A percentile compares a stretch with the other conserved stretches of the same genome.
phyloP scores from a whole-genome alignment of 2,797 vertebrate genomes.

The Neosilurus mollespiculum region DNA sequence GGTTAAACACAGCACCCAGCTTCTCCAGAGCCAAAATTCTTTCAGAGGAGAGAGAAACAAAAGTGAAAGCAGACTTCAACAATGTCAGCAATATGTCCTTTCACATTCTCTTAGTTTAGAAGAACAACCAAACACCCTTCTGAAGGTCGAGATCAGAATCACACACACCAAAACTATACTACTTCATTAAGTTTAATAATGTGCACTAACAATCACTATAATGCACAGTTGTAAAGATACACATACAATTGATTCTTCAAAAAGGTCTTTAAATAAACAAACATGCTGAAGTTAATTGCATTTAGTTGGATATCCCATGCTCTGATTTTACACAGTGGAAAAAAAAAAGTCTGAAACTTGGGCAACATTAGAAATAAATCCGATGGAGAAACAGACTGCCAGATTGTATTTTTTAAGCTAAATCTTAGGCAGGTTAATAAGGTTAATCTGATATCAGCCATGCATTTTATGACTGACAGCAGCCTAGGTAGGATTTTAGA shows the following conservation, averaged over 20 bases:
- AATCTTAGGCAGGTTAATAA: neutral
- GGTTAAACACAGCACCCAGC: slow-evolving; percentile 96
- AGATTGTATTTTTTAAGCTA: neutral
- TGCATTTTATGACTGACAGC: neutral
- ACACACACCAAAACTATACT: neutral
- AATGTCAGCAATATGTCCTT: neutral
- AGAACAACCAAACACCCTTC: neutral
- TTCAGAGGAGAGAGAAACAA: neutral
- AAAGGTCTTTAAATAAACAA: neutral
- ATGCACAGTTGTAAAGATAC: neutral
- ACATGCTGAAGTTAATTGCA: neutral
- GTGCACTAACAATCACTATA: neutral
- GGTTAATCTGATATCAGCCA: neutral
- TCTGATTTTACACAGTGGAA: neutral
- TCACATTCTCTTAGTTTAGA: neutral
- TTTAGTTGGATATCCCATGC: neutral
- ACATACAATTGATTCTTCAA: neutral
- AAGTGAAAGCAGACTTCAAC: slow-evolving; percentile 6
- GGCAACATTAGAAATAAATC: neutral
- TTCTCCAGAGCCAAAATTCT: slow-evolving; percentile 98
- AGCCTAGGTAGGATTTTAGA: neutral
- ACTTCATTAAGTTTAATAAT: neutral
- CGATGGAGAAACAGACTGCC: neutral
- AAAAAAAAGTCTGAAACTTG: neutral
- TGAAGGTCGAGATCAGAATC: neutral